Base-by-base conservation (phyloP, 2,113 vertebrate genomes). In the Cyphomyrus plagiostoma region DNA sequence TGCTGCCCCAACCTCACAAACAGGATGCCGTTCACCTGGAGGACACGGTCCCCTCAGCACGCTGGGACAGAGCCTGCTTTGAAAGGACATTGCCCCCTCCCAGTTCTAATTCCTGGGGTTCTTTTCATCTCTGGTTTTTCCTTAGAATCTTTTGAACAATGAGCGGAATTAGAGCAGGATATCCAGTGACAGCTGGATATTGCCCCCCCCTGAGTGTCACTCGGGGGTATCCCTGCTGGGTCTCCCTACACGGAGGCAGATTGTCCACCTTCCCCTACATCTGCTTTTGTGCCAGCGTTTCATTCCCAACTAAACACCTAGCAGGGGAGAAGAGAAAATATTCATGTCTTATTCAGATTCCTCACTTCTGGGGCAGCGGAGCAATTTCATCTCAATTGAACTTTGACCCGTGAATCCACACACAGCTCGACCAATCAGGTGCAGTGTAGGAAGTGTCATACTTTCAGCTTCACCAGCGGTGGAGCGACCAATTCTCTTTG, bases 111-210 rank as follows among this genome's bases (percentile, higher is more conserved):
- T 88, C 77, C 83, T 53, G 88, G 42, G 19, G 85, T 85, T 30
- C 26, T 23, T 88, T 53, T 89, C 91, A 88, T 48, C 88, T 56
- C 62, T n/a, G 87, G 83, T 88, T 42, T 87, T 46, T 53, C 88
- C 77, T 89, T 45, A 62, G n/a, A 80, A 30, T 80, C 87, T 66
- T 90, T 23, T 17, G 21, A 26, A 52, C 89, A 82, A 90, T 50
- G 86, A 84, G 56, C 89, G 87, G 89, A 91, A 82, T 92, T 50
- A 13, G n/a, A 39, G 88, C 89, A 92, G 92, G 92, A 94, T 89
- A 90, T 93, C 89, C 90, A 52, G 86, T 90, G 83, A 90, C 21
- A 87, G 89, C 87, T 87, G 50, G 91, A 30, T 11, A 50, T 23
- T n/a, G n/a, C 5, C 19, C 52, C 53, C 35, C 52, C 19, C 26